Evolutionary conservation across 2,888 invertebrate species (phyloP), one percentile per base, ranked within the genome.

Genomic region (Thecocarcelia acutangulata): DNA sequence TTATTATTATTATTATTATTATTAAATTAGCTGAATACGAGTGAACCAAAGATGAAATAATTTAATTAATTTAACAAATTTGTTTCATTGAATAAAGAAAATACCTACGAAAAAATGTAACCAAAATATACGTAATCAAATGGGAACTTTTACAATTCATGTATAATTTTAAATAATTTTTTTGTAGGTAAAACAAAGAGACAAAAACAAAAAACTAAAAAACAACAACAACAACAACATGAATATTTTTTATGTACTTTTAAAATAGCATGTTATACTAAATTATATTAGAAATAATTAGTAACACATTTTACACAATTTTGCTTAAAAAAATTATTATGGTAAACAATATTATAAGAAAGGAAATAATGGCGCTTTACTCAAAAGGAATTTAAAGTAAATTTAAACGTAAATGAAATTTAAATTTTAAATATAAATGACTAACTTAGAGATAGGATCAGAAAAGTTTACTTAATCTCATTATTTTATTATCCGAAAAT

Each of bases 51-150:
- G 82, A 78, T 78, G 70, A 59, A 24, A 33, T 61, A 15, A 61
- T 52, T 61, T 61, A 50, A 46, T 12, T 24, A 48, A 46, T 50
- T 42, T 37, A 46, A 42, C 15, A 33, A 63, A n/a, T 19, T 54
- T 46, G 28, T 40, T 54, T 24, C 50, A 5, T 73, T 54, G 37
- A 12, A 44, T 52, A 24, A 61, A 70, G 33, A 2, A n/a, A n/a
- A n/a, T n/a, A 28, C 28, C 28, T 52, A 76, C 42, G 24, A 28
- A 80, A 74, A 44, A 48, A 6, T 64, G 11, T 75, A 78, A 46
- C 61, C 68, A 59, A 82, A 74, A 83, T 72, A 85, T 86, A 87
- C 86, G 87, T 87, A 87, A 86, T 86, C 83, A 86, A 86, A 85
- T 85, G 87, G 87, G 86, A 86, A 86, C 86, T 86, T 74, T 54